Evolutionary conservation across 1,140 invertebrate species (phyloP), one percentile per base, ranked within the genome.

Genomic region (Papilio aristodemus): DNA sequence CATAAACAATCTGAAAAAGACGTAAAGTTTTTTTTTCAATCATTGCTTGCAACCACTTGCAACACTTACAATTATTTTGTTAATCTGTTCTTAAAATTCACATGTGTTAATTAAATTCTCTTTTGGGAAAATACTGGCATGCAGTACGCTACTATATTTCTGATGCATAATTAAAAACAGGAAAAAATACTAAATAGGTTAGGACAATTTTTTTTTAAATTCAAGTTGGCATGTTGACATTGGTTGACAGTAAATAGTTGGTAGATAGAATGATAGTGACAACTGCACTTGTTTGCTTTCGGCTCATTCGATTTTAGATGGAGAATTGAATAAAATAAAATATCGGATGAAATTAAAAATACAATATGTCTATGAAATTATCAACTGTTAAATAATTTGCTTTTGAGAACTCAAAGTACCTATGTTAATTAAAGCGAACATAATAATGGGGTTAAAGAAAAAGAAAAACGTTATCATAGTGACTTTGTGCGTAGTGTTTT

Each of bases 381-480:
- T 46, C 17, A 36, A 13, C 6, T 54, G 2, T 50, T 46, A 17
- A 14, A 36, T 66, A 66, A 17, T 37, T 10, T 46, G 13, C 22
- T 17, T 19, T 17, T 37, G 14, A 50, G 14, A 27, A 50, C 22
- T 50, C 63, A n/a, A 46, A 46, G 9, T 54, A 0, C 17, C 14
- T 38, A 1, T 46, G 32, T 36, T 64, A 72, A 64, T n/a, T n/a
- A n/a, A n/a, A n/a, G n/a, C n/a, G n/a, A n/a, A n/a, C n/a, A n/a
- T 43, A 11, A 76, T 10, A 86, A 80, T 89, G 85, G 79, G 84
- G 50, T 43, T 84, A 32, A 86, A 87, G 68, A 91, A 89, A 72
- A 90, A 85, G 71, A 89, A 87, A 78, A 89, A 89, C 60, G 75
- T 89, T 36, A 80, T 89, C 25, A 69, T 86, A 10, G 17, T 91